Percentiles rank a stretch among this genome's conserved stretches.
These are phyloP conservation scores for Pyrocephalus nanus DNA, from an alignment of 2,797 vertebrate species.

Conservation along the genomic window DNA sequence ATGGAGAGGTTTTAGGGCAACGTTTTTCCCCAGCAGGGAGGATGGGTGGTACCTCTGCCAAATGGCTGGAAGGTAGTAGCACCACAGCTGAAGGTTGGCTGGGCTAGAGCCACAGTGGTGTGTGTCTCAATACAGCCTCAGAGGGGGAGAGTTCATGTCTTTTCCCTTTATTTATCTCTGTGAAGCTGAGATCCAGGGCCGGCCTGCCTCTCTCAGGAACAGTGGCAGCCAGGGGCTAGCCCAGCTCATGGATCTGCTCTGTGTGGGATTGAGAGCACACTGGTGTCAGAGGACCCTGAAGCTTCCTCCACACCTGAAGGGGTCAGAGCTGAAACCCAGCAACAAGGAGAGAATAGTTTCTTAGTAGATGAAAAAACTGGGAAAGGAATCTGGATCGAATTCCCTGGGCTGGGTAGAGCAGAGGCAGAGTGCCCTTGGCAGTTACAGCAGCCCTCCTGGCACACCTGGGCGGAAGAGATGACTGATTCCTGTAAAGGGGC, in stretches of 20 bases:
- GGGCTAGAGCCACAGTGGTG: neutral
- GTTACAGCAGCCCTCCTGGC: neutral
- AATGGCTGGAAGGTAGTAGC: neutral
- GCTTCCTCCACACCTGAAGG: neutral
- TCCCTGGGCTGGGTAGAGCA: neutral
- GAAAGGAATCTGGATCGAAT: neutral
- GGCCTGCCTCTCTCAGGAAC: neutral
- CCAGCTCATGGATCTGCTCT: neutral
- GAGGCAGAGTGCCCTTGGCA: neutral
- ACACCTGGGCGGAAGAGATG: slow-evolving; percentile 11
- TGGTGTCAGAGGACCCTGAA: accelerated
- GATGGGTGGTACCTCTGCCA: neutral
- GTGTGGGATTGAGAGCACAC: neutral
- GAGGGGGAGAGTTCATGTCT: neutral
- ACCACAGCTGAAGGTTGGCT: neutral
- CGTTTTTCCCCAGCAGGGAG: neutral
- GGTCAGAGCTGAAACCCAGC: neutral
- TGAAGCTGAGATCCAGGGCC: neutral
- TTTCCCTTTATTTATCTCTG: neutral
- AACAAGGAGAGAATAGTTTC: neutral
- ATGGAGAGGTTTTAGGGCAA: neutral
- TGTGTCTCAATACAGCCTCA: neutral
- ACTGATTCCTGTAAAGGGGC: neutral
- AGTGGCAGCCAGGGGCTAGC: neutral
- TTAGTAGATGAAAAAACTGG: neutral